Conservation (phyloP, 2,113 vertebrate species). For the Meleagris gallopavo region DNA sequence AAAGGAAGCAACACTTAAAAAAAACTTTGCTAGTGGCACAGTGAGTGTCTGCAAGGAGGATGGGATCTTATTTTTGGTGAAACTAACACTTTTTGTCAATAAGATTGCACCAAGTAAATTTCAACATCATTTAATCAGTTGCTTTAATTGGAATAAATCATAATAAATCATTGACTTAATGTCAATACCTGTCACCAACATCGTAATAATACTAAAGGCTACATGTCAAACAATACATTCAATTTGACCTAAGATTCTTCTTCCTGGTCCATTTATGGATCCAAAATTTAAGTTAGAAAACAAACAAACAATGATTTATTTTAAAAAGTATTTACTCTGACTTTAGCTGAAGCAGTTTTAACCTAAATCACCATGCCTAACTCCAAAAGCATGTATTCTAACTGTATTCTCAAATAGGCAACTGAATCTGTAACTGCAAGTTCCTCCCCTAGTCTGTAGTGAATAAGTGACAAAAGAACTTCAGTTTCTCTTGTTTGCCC, state of each 20-base stretch:
- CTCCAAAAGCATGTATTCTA: not conserved
- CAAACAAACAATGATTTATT: accelerated
- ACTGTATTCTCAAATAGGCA: not conserved
- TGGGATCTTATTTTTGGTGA: not conserved
- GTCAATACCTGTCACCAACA: not conserved
- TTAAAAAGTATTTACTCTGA: not conserved
- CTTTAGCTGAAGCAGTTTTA: not conserved
- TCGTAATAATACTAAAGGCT: not conserved
- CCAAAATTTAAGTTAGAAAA: not conserved
- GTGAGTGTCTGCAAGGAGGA: not conserved
- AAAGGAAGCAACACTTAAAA: not conserved
- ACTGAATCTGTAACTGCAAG: not conserved
- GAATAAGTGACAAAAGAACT: not conserved
- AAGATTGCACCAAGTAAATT: not conserved
- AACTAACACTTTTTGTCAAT: not conserved
- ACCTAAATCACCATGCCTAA: not conserved
- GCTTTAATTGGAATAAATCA: not conserved
- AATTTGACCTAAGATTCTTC: not conserved
- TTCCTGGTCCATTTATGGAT: not conserved
- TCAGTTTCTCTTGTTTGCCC: not conserved
- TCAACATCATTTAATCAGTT: not conserved
- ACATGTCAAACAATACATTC: not conserved
- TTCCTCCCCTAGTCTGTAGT: accelerated
- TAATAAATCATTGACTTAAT: no score
- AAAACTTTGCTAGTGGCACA: not conserved